A percentile compares a stretch with the other conserved stretches of the same genome.
Evolutionary conservation across 1,140 invertebrate genomes (phyloP).

Genomic region (Melipona quadrifasciata): DNA sequence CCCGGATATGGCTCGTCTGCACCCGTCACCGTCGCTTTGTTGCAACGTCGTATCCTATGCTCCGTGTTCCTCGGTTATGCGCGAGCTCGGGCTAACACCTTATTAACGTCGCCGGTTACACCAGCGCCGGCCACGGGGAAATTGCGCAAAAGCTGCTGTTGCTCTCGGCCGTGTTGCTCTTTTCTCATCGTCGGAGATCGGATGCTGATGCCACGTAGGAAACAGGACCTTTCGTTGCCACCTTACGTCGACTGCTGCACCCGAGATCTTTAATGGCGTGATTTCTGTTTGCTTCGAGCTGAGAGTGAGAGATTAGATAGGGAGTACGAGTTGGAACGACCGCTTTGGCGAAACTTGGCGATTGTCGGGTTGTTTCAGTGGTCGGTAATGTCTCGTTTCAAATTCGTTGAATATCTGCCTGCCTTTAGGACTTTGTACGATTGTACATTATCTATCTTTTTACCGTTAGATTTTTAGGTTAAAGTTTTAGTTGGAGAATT

Average conservation of each 20-base stretch:
- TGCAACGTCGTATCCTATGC: constrained; percentile 67
- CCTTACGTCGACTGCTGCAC: background rate
- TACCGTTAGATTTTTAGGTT: too few species aligned
- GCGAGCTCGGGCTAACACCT: constrained; percentile 63
- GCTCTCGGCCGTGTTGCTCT: constrained; percentile 22
- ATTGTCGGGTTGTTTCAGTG: background rate
- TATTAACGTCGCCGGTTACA: constrained; percentile 62
- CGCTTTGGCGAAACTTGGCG: background rate
- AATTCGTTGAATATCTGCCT: background rate
- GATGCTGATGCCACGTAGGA: constrained; percentile 8
- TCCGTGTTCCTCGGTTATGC: constrained; percentile 65
- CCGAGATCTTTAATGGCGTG: background rate
- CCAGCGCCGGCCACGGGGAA: constrained; percentile 59
- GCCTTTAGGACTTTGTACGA: background rate
- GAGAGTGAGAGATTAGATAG: background rate
- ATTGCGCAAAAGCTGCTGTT: constrained; percentile 59
- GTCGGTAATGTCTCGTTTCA: background rate
- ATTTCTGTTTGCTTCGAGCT: background rate
- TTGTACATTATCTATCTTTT: too few species aligned
- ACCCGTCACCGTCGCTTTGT: constrained; percentile 72
- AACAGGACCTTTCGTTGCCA: constrained; percentile 4
- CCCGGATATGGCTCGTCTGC: constrained; percentile 77
- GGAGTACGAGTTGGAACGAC: background rate
- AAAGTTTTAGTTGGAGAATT: too few species aligned
- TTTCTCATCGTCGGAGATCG: constrained; percentile 26